A percentile compares a stretch with the other conserved stretches of the same genome.
Evolutionary conservation across 2,113 vertebrate species (phyloP).

Genomic region (Ranitomeya imitator): DNA sequence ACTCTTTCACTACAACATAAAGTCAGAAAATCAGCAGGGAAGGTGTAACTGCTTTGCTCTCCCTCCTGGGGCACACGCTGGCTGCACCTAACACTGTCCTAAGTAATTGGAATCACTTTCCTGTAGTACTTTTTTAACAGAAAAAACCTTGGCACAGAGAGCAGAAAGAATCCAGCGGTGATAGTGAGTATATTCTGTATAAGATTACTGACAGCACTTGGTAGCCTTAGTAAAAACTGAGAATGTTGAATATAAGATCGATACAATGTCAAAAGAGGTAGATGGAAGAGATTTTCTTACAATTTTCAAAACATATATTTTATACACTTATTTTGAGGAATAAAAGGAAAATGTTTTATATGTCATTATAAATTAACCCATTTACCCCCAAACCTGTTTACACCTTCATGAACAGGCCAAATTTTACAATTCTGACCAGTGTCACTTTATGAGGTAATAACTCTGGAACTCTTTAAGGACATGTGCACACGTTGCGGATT

Average conservation of each 20-base stretch:
- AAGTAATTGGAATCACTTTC: slow-evolving; percentile 39
- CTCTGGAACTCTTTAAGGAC: too few species aligned
- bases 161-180: slow-evolving; percentile 6
- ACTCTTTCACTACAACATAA: too few species aligned
- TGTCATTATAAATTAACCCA: too few species aligned
- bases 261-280: not conserved
- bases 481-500: too few species aligned
- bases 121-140: slow-evolving; percentile 2
- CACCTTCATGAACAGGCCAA: too few species aligned
- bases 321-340: not conserved
- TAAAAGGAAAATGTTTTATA: too few species aligned
- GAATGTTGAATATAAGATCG: not conserved
- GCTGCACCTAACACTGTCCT: too few species aligned
- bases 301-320: not conserved
- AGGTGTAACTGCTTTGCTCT: slow-evolving; percentile 27
- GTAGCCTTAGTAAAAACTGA: not conserved
- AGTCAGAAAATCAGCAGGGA: slow-evolving; percentile 37
- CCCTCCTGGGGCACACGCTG: slow-evolving; percentile 34
- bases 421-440: too few species aligned
- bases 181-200: not conserved
- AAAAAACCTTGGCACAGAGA: slow-evolving; percentile 17
- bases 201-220: not conserved
- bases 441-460: too few species aligned
- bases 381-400: too few species aligned
- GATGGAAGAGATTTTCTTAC: not conserved